These are phyloP conservation scores for Calyptomena viridis DNA, from an alignment of 2,113 vertebrate species.

Conservation along the genomic window DNA sequence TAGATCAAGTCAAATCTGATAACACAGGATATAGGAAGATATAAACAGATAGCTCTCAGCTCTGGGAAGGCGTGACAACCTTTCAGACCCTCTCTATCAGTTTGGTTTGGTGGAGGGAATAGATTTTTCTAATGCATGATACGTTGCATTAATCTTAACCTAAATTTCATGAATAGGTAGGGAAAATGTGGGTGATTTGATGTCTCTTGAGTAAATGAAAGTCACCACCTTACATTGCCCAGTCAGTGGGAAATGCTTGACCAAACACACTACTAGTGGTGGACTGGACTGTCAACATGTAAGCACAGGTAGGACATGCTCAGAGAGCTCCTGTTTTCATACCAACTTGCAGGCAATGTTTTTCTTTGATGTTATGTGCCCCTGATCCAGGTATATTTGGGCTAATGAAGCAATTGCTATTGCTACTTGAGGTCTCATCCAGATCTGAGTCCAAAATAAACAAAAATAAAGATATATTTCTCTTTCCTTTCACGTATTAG, in stretches of 20 bases:
- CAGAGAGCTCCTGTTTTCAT: background rate
- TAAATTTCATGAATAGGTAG: background rate
- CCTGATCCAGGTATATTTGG: background rate
- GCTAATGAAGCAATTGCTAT: background rate
- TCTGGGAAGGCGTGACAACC: background rate
- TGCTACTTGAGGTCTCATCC: background rate
- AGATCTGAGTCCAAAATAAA: background rate
- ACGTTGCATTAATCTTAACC: background rate
- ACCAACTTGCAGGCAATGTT: background rate
- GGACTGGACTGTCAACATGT: background rate
- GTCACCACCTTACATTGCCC: background rate
- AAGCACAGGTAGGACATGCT: background rate
- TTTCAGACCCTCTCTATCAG: background rate
- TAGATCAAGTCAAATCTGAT: background rate
- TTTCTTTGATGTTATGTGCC: background rate
- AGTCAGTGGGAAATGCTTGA: background rate
- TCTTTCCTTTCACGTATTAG: background rate
- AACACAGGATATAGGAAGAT: background rate
- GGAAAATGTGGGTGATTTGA: background rate
- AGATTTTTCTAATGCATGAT: background rate
- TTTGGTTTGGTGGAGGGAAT: background rate
- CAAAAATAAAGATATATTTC: background rate
- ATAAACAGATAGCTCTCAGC: background rate
- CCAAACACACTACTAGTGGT: background rate
- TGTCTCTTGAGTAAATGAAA: background rate